Conservation (phyloP, 2,888 invertebrate species). For the Augiades crinisus region DNA sequence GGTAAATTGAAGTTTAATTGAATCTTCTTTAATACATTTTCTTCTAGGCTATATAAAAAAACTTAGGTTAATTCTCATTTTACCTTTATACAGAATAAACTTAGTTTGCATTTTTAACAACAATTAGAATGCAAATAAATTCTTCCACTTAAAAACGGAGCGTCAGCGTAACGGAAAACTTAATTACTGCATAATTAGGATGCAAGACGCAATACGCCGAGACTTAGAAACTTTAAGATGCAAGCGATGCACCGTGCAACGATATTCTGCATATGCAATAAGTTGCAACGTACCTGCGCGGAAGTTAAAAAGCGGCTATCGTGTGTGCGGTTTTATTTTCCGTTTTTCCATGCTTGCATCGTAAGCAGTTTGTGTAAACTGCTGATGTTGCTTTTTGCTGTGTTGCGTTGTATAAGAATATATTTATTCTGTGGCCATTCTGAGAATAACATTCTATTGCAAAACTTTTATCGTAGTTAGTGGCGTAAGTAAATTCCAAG, state of each 20-base stretch:
- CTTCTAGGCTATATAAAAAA: too few relatives aligned
- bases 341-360: slow-evolving; percentile 21
- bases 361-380: slow-evolving; percentile 20
- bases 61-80: not conserved
- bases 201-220: slow-evolving; percentile 10
- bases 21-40: too few relatives aligned
- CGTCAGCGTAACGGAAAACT: slow-evolving; percentile 7
- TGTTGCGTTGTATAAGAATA: slow-evolving; percentile 13
- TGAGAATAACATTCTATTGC: not conserved
- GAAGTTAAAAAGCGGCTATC: slow-evolving; percentile 7
- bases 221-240: slow-evolving; percentile 16
- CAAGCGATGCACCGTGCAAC: slow-evolving; percentile 20
- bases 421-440: slow-evolving; percentile 9
- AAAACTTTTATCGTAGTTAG: not conserved
- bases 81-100: not conserved
- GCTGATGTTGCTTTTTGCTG: slow-evolving; percentile 17
- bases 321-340: slow-evolving; percentile 17
- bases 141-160: slow-evolving; percentile 15
- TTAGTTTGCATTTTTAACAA: not conserved
- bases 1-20: too few relatives aligned
- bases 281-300: slow-evolving; percentile 18
- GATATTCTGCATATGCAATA: slow-evolving; percentile 23
- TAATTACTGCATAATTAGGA: slow-evolving; percentile 25
- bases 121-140: slow-evolving; percentile 15
- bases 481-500: too few relatives aligned